These are phyloP conservation scores for Ectobius pallidus DNA, from an alignment of 2,888 invertebrate genomes.

Conservation along the genomic window DNA sequence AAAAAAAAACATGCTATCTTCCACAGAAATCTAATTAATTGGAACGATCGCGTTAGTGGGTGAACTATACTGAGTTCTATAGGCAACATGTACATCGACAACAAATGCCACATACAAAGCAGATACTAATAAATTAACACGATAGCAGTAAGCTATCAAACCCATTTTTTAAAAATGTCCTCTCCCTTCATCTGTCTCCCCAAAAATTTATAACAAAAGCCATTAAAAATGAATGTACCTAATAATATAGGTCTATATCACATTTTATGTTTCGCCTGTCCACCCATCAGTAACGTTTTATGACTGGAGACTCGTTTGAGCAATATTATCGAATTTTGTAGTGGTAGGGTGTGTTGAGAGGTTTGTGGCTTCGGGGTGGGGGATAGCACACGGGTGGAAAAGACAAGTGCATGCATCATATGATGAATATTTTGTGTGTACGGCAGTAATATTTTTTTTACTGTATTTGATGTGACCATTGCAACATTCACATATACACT, in stretches of 20 bases:
- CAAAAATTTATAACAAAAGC: neutral
- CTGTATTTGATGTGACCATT: constrained; percentile 29
- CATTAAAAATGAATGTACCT: constrained; percentile 7
- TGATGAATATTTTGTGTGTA: constrained; percentile 34
- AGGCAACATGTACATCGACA: no score
- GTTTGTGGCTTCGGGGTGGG: neutral
- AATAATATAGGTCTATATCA: neutral
- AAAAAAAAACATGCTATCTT: no score
- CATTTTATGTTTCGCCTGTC: neutral
- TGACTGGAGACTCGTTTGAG: constrained; percentile 30
- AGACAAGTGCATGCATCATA: constrained; percentile 31
- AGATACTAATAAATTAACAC: constrained; percentile 12
- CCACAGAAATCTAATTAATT: no score
- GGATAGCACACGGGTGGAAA: constrained; percentile 10
- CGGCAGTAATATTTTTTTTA: constrained; percentile 30
- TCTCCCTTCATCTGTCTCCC: neutral
- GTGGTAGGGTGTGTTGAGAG: constrained; percentile 19
- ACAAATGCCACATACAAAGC: no score
- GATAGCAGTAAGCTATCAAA: neutral
- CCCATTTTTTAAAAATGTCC: neutral
- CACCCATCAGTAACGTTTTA: constrained; percentile 18
- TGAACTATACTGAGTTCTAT: no score
- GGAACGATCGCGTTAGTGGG: no score
- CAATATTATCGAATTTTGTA: constrained; percentile 35
- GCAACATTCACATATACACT: constrained; percentile 18